These are phyloP conservation scores for Pluvianellus socialis DNA, from an alignment of 2,113 vertebrate species.

Conservation along the genomic window DNA sequence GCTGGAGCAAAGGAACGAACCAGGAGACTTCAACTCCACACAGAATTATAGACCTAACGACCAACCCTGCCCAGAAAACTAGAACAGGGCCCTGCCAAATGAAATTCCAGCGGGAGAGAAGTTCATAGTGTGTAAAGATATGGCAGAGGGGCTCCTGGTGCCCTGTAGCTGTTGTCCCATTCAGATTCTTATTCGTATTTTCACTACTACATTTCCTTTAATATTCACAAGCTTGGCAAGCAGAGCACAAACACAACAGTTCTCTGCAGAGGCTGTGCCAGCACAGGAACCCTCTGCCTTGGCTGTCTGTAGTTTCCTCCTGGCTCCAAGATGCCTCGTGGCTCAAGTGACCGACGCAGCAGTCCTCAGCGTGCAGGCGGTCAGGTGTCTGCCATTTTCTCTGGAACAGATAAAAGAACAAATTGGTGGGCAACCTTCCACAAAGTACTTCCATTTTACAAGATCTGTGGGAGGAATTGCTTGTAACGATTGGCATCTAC, in stretches of 20 bases:
- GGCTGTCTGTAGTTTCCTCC: not conserved
- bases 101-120: not conserved
- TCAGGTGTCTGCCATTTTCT: not conserved
- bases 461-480: slow-evolving; percentile 26
- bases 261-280: not conserved
- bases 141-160: not conserved
- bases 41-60: not conserved
- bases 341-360: not conserved
- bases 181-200: not conserved
- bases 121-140: not conserved
- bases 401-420: not conserved
- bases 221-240: not conserved
- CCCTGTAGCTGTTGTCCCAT: not conserved
- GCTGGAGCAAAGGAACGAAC: not conserved
- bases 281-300: not conserved
- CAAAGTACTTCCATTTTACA: slow-evolving; percentile 48
- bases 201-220: not conserved
- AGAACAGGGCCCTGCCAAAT: not conserved
- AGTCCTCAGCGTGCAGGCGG: not conserved
- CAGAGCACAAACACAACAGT: not conserved
- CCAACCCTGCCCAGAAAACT: not conserved
- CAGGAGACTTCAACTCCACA: not conserved
- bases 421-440: not conserved
- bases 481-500: not conserved
- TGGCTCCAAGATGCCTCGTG: not conserved